Percentiles rank a stretch among this genome's conserved stretches.
Evolutionary conservation across 2,888 invertebrate species (phyloP).

Genomic region (Thysanoteuthis rhombus): DNA sequence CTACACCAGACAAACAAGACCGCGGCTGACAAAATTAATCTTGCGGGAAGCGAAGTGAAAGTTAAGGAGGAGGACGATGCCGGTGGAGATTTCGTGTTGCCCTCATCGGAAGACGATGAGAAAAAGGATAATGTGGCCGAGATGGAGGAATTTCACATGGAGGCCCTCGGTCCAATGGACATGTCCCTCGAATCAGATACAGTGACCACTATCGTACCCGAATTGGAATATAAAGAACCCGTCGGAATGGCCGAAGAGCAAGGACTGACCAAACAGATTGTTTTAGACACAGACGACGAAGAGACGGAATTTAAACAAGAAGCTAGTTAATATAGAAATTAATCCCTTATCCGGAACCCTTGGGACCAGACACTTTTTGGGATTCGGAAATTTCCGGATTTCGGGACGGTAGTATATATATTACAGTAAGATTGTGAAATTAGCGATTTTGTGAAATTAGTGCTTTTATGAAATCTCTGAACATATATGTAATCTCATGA

Average conservation of each 20-base stretch:
- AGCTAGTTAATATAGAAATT: background rate
- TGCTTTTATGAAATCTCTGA: no score
- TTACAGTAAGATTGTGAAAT: no score
- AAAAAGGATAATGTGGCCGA: background rate
- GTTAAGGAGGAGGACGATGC: background rate
- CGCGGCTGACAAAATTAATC: background rate
- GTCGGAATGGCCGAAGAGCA: background rate
- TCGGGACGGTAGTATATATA: no score
- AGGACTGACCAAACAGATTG: background rate
- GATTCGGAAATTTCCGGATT: no score
- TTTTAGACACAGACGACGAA: background rate
- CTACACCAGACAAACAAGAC: slow-evolving; percentile 45
- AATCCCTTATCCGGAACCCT: no score
- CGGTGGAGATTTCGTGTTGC: background rate
- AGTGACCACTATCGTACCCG: background rate
- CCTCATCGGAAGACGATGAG: background rate
- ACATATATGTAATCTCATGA: no score
- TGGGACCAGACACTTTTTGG: no score
- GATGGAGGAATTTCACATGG: background rate
- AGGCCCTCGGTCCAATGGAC: background rate
- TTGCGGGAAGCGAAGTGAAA: background rate
- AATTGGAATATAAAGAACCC: background rate
- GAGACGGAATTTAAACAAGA: background rate
- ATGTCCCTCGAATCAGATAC: background rate
- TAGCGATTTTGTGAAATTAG: no score